A percentile compares a stretch with the other conserved stretches of the same genome.
phyloP scores from a whole-genome alignment of 2,797 vertebrate species.

The Periophthalmus magnuspinnatus region DNA sequence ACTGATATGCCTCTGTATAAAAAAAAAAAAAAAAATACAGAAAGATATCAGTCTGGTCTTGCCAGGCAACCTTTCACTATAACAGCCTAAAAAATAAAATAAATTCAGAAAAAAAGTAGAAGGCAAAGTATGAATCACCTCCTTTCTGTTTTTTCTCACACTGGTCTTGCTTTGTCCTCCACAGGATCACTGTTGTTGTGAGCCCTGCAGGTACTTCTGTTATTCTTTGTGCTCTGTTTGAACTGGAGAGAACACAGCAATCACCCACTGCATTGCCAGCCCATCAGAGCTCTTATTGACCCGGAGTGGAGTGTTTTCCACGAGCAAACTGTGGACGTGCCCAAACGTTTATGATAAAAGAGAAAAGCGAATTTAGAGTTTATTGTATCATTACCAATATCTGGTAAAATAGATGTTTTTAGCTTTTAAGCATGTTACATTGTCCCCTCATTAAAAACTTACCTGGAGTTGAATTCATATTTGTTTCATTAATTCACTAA shows the following conservation, averaged over 20 bases:
- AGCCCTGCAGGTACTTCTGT: neutral
- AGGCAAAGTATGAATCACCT: neutral
- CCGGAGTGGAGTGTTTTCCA: slow-evolving; percentile 29
- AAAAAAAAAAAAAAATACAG: no score
- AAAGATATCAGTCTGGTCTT: no score
- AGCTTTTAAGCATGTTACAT: no score
- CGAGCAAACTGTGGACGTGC: slow-evolving; percentile 25
- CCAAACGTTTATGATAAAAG: slow-evolving; percentile 4
- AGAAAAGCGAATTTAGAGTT: neutral
- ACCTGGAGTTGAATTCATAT: no score
- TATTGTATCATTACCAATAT: neutral
- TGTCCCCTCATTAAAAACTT: no score
- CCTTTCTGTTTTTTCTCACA: neutral
- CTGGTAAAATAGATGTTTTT: neutral
- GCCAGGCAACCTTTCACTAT: no score
- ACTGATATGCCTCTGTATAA: no score
- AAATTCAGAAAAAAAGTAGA: neutral
- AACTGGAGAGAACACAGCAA: slow-evolving; percentile 42
- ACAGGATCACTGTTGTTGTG: slow-evolving; percentile 17
- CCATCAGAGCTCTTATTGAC: slow-evolving; percentile 39
- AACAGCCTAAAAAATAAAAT: no score
- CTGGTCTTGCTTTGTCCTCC: neutral
- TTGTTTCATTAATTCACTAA: no score
- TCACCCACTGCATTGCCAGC: slow-evolving; percentile 34
- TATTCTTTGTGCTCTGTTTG: slow-evolving; percentile 27